Evolutionary conservation across 2,797 vertebrate species (phyloP), one percentile per base, ranked within the genome.

Genomic region (Pelochelys cantorii): DNA sequence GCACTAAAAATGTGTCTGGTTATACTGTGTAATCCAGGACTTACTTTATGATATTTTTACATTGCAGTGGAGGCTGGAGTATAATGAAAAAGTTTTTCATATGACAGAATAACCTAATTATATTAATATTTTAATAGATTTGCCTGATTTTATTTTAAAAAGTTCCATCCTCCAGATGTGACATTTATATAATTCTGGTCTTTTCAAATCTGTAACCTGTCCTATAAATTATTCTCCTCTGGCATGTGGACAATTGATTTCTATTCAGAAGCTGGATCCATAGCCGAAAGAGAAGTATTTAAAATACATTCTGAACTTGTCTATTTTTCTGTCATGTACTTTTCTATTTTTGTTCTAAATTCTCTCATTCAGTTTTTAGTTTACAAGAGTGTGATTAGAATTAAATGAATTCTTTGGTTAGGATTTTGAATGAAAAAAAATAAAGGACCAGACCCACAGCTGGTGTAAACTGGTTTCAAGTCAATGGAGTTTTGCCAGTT

Each of bases 401-500:
- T 56, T 37, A 80, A 81, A 88, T 88, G 7, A 80, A 80, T 17
- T 31, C 42, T 88, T 92, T 86, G 5, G 23, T 88, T 79, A 88
- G 14, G 6, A 81, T 79, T 88, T 91, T 82, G 48, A 91, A 56
- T 56, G 75, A 82, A 94, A 84, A 42, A 86, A 88, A 85, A 48
- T 18, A 62, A 87, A 88, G 18, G 86, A 52, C n/a, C n/a, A 80
- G 48, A 8, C 59, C 87, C 87, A 65, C 65, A 83, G 48, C 17
- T 68, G 18, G 9, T 15, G 37, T 2, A 77, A 82, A 54, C 37
- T 82, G 29, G 1, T 11, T 34, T 27, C 91, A 77, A 89, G 84
- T 20, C 54, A 10, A 1, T n/a, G 11, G 85, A 74, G 77, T 94
- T 94, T 92, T 94, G 42, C 87, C 65, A 65, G 11, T 3, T 91